Base-by-base conservation (phyloP, 2,888 invertebrate species). In the Lamellibrachia columna region DNA sequence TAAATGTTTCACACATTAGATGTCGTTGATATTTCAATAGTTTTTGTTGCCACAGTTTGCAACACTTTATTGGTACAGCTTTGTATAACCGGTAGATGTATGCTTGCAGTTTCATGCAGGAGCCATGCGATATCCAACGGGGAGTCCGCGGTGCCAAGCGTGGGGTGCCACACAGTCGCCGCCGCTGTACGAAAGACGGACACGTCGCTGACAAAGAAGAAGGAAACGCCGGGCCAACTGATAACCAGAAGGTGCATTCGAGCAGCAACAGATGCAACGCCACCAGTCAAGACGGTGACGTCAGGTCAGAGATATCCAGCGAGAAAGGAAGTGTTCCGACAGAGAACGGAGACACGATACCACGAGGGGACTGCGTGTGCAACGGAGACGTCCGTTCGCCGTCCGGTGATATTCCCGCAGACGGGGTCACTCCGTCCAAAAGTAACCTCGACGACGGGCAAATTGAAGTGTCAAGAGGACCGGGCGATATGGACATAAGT, bases 141-240 rank as follows among this genome's bases (percentile, higher is more conserved):
- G 94, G 93, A 1, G 93, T 92, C 15, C 93, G 93, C 22, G 94
- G 94, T 0, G 94, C 94, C 22, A 93, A 93, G 91, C 94, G 93
- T 3, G 94, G 94, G 0, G 93, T 94, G 7, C 93, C 94, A 22
- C 94, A 94, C 91, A 92, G 92, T 28, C 92, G 91, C 52, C 91
- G 93, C 4, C 75, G 75, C 22, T 75, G 75, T 15, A 75, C 22
- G 75, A 75, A 22, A 6, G 75, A 75, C 4, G n/a, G 22, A 75
- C 75, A 11, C 75, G 22, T 75, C 75, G 75, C 75, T 75, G 75
- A 15, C 75, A 75, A 75, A n/a, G 75, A 22, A 3, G 15, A 22
- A 15, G 75, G 15, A 3, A 22, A 75, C 75, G 4, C 75, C 75
- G 75, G 22, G 6, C 75, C 15, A n/a, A 22, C 15, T n/a, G 75